Evolutionary conservation across 1,140 invertebrate genomes (phyloP), one percentile per base, ranked within the genome.

Genomic region (Archivesica marissinica): DNA sequence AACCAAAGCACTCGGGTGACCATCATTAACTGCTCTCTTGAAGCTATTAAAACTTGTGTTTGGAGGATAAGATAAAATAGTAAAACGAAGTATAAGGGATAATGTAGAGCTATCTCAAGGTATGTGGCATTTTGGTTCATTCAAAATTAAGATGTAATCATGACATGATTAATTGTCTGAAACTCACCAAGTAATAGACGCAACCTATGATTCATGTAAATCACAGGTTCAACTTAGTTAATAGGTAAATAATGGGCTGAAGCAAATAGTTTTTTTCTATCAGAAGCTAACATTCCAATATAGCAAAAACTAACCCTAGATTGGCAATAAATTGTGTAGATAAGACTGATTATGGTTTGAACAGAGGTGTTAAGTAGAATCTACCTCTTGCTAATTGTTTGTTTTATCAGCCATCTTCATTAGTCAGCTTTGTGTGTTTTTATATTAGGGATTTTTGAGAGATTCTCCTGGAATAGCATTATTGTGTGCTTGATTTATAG

Each of bases 121-220:
- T 70, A 70, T 70, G 66, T 70, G 41, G 38, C 41, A 70, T 70
- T 44, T 70, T 47, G 25, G 66, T 70, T 70, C 38, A 70, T 47
- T 44, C 20, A 23, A 70, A 70, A 70, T 70, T 70, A 70, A 70
- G 59, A 64, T 64, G 59, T 64, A 64, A 70, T 47, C 66, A 44
- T 23, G 2, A 44, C 7, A 25, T 70, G 66, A 70, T 70, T 41
- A 70, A 70, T 70, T 41, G 66, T 44, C 66, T 35, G 66, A 70
- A 70, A 47, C 41, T 70, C 66, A 70, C 23, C 66, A 2, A 44
- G 38, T 70, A 70, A 70, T 44, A 44, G 66, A 39, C 66, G 2
- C 2, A 23, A 23, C 38, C 15, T 20, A 44, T 44, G 38, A 70
- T 47, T 44, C 38, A 44, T 70, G 15, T 70, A 44, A 44, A 41